These are phyloP conservation scores for Drosophila obscura DNA, from an alignment of 1,140 invertebrate species.

Conservation along the genomic window DNA sequence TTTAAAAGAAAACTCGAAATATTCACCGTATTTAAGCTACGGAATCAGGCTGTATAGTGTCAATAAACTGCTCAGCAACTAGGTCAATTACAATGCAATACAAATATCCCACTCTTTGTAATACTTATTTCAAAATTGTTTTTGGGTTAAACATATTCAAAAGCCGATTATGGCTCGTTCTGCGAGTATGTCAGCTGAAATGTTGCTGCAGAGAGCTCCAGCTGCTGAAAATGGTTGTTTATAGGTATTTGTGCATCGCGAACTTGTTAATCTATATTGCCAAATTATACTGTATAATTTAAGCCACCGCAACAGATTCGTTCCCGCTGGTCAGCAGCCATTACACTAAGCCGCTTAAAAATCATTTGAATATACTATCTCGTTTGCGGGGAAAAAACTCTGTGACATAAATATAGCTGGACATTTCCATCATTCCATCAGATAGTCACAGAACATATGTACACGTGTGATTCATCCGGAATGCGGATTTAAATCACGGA, in stretches of 20 bases:
- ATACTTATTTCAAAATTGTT: too few relatives aligned
- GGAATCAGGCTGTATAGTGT: too few relatives aligned
- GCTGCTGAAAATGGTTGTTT: too few relatives aligned
- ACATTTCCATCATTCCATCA: constrained; percentile 53
- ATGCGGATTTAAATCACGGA: constrained; percentile 58
- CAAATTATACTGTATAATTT: constrained; percentile 55
- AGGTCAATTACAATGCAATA: too few relatives aligned
- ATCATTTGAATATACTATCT: constrained; percentile 51
- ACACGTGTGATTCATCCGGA: constrained; percentile 34
- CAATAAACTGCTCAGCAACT: too few relatives aligned
- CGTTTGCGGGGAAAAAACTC: constrained; percentile 13
- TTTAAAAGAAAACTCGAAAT: too few relatives aligned
- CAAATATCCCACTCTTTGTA: too few relatives aligned
- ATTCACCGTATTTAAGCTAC: too few relatives aligned
- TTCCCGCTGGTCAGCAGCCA: constrained; percentile 53
- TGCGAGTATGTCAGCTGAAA: too few relatives aligned
- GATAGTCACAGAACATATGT: constrained; percentile 14
- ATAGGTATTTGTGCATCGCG: constrained; percentile 10
- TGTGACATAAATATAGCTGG: constrained; percentile 52
- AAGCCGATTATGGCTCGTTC: too few relatives aligned
- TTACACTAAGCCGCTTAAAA: constrained; percentile 76
- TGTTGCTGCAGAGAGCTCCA: too few relatives aligned
- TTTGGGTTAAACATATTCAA: too few relatives aligned
- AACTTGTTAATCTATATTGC: constrained; percentile 46
- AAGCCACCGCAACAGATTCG: constrained; percentile 40